Percentiles rank a stretch among this genome's conserved stretches.
Evolutionary conservation across 2,797 vertebrate species (phyloP).

Genomic region (Pangasius djambal): DNA sequence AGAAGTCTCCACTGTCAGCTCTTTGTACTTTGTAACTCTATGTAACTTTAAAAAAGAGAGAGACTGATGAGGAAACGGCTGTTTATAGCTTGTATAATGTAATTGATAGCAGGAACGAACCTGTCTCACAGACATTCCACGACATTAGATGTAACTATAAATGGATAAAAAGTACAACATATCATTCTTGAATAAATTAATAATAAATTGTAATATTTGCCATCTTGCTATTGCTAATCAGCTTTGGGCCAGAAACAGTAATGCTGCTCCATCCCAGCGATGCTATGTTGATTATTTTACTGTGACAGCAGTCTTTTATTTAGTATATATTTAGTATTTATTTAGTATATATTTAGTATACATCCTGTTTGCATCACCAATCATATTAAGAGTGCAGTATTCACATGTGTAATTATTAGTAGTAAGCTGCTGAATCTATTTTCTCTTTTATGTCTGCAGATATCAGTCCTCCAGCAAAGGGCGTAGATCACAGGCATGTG

Average conservation of each 20-base stretch:
- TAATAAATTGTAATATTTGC: not conserved
- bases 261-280: not conserved
- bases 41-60: not conserved
- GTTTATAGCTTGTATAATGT: too few relatives aligned
- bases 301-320: not conserved
- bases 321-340: not conserved
- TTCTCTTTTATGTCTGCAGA: slow-evolving; percentile 73
- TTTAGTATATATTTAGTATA: not conserved
- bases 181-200: too few relatives aligned
- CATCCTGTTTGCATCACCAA: not conserved
- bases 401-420: not conserved
- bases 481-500: slow-evolving; percentile 96
- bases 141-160: not conserved
- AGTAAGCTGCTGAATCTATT: not conserved
- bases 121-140: not conserved
- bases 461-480: slow-evolving; percentile 96
- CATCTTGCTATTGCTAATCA: not conserved
- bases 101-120: not conserved
- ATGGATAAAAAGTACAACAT: not conserved
- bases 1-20: too few relatives aligned
- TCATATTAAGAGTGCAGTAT: not conserved
- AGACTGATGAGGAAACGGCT: not conserved
- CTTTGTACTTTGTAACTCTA: too few relatives aligned
- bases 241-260: not conserved
- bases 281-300: not conserved